Percentiles rank a stretch among this genome's conserved stretches.
Conservation (phyloP, 1,140 invertebrate species). For the Hypsibius dujardini region DNA sequence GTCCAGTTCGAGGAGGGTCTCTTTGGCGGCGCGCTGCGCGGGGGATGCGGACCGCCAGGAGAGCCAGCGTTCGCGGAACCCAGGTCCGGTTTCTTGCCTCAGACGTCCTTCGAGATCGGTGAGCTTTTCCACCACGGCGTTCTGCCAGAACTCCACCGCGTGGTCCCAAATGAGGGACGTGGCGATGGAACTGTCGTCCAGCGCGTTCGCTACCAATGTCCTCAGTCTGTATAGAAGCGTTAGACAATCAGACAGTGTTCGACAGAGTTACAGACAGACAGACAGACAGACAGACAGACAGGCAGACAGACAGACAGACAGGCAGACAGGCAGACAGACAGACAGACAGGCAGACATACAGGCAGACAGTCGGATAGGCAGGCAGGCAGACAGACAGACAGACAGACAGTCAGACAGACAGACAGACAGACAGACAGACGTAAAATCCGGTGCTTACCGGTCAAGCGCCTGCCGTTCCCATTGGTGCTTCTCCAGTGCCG, state of each 20-base stretch:
- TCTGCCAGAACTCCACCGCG: conserved; percentile 4
- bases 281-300: too few species aligned
- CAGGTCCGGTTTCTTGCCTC: background rate
- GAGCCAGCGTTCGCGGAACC: background rate
- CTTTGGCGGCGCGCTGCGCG: background rate
- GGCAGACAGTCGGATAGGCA: too few species aligned
- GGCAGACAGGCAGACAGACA: too few species aligned
- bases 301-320: too few species aligned
- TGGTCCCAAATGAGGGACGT: background rate
- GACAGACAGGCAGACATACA: too few species aligned
- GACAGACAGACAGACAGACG: too few species aligned
- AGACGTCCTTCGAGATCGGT: background rate
- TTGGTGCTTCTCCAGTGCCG: conserved; percentile 60
- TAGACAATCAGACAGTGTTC: too few species aligned
- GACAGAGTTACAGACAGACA: too few species aligned
- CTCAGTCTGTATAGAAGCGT: too few species aligned
- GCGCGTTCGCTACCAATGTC: background rate
- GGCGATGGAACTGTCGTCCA: background rate
- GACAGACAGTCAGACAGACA: too few species aligned
- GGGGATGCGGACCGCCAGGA: background rate
- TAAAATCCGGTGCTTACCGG: too few species aligned
- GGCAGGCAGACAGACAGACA: too few species aligned
- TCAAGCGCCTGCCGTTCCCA: conserved; percentile 74
- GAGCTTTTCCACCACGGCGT: background rate
- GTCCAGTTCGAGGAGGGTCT: background rate